Evolutionary conservation across 2,797 vertebrate genomes (phyloP).

Genomic region (Chloroceryle inda): DNA sequence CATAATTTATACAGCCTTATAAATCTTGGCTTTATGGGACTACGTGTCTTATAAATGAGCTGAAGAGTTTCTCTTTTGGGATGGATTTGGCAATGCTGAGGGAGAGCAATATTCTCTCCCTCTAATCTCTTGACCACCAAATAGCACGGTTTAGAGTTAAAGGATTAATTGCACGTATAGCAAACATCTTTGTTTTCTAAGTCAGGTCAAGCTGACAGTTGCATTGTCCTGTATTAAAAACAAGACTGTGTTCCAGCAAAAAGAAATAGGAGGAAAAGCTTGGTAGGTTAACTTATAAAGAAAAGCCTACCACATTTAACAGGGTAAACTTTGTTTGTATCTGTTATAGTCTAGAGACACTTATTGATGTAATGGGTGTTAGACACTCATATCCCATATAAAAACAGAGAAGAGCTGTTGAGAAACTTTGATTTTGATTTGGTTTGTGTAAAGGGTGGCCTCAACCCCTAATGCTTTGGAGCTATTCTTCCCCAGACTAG

Average conservation of each 20-base stretch:
- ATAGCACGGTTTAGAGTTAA: neutral
- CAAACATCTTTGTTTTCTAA: conserved; percentile 42
- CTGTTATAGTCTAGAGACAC: neutral
- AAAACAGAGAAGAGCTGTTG: neutral
- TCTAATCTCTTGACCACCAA: conserved; percentile 23
- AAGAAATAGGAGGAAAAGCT: neutral
- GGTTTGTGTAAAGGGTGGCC: neutral
- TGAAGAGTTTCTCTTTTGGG: neutral
- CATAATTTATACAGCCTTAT: conserved; percentile 56
- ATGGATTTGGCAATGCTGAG: conserved; percentile 21
- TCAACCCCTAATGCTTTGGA: neutral
- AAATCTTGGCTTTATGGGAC: conserved; percentile 51
- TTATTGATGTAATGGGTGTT: neutral
- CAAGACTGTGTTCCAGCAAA: neutral
- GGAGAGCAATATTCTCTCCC: neutral
- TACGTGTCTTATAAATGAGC: conserved; percentile 27
- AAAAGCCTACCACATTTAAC: neutral
- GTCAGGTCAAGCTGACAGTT: neutral
- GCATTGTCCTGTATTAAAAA: neutral
- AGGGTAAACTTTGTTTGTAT: neutral
- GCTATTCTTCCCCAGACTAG: neutral
- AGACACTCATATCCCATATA: neutral
- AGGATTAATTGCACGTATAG: neutral
- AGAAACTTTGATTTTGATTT: neutral
- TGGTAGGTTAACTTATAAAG: neutral